Percentiles rank a stretch among this genome's conserved stretches.
phyloP scores from a whole-genome alignment of 2,888 invertebrate species.

The Esperia sulphurella region DNA sequence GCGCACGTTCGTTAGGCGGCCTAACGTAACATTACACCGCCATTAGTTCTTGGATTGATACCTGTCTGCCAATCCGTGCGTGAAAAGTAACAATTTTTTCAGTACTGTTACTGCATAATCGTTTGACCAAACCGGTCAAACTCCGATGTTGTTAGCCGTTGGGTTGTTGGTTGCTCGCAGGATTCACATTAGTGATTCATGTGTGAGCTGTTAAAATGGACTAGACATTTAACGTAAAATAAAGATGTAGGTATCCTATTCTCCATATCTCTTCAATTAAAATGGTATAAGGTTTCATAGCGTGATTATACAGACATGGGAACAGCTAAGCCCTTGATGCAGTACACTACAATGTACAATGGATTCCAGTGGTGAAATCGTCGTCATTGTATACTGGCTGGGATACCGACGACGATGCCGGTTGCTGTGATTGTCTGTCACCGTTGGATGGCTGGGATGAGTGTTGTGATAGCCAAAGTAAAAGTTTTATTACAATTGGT shows the following conservation, averaged over 20 bases:
- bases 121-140: no score
- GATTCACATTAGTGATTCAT: no score
- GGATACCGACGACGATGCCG: no score
- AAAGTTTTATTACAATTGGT: not conserved
- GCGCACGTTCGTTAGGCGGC: conserved; percentile 15
- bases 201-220: no score
- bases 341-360: conserved; percentile 20
- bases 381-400: conserved; percentile 28
- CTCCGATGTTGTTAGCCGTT: no score
- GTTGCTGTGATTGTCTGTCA: not conserved
- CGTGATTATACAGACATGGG: not conserved
- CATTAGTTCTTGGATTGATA: conserved; percentile 15
- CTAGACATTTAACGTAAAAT: no score
- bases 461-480: not conserved
- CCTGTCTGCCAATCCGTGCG: conserved; percentile 20
- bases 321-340: not conserved
- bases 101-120: conserved; percentile 1
- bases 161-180: no score
- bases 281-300: not conserved
- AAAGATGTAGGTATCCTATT: no score
- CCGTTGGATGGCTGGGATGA: not conserved
- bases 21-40: conserved; percentile 19
- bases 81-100: conserved; percentile 4
- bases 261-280: no score
- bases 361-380: conserved; percentile 34